phyloP scores from a whole-genome alignment of 2,888 invertebrate species.

The Autographa pulchrina region DNA sequence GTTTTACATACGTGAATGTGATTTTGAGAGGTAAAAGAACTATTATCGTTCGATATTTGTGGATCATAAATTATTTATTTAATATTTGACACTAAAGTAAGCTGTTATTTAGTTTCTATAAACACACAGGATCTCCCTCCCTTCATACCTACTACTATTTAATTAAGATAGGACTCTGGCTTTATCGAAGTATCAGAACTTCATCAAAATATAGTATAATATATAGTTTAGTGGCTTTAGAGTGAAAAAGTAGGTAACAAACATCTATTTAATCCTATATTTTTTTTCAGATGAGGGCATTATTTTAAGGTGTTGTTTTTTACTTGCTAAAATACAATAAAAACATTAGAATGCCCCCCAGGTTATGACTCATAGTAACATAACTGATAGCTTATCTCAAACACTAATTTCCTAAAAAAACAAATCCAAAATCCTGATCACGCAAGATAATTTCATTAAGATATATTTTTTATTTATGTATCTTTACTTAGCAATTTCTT shows the following conservation, averaged over 20 bases:
- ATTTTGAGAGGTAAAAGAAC: background rate
- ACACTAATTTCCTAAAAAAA: background rate
- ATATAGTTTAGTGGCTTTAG: too few relatives aligned
- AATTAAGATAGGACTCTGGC: too few relatives aligned
- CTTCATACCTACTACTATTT: too few relatives aligned
- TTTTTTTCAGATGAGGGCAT: too few relatives aligned
- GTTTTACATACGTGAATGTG: conserved; percentile 36
- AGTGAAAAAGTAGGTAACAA: background rate
- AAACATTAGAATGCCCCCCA: background rate
- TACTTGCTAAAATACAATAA: background rate
- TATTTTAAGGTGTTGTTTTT: too few relatives aligned
- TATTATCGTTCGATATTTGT: background rate
- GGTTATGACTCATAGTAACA: background rate
- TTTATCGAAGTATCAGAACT: too few relatives aligned
- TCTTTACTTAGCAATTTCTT: background rate
- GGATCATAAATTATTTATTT: background rate
- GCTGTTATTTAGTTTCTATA: too few relatives aligned
- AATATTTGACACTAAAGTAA: background rate
- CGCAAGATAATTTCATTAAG: background rate
- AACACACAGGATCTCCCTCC: too few relatives aligned
- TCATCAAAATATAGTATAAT: too few relatives aligned
- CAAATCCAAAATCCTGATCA: background rate
- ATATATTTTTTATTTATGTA: background rate
- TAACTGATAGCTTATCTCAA: background rate
- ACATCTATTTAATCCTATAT: background rate